phyloP scores from a whole-genome alignment of 2,113 vertebrate genomes.

The western clawed frog (Xenopus tropicalis) region DNA sequence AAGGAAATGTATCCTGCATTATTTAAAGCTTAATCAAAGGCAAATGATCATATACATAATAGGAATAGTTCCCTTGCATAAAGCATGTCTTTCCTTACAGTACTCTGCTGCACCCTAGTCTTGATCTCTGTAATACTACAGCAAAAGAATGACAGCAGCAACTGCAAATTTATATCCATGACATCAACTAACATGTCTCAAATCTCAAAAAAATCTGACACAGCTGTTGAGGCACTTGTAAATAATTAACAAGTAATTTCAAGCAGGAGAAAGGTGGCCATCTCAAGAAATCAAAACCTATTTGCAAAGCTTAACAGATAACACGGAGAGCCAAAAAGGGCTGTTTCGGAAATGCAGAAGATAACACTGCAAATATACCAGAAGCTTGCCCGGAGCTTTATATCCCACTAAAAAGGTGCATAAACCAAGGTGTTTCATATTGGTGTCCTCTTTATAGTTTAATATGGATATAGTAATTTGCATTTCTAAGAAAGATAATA shows the following conservation, averaged over 20 bases:
- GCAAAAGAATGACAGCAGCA: constrained; percentile 47
- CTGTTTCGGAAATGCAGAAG: constrained; percentile 43
- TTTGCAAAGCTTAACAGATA: constrained; percentile 46
- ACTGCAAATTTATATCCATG: constrained; percentile 46
- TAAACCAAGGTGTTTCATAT: constrained; percentile 39
- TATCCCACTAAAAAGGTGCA: constrained; percentile 39
- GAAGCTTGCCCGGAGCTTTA: constrained; percentile 40
- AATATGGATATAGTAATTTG: constrained; percentile 44
- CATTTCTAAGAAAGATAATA: constrained; percentile 40
- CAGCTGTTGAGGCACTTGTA: constrained; percentile 54
- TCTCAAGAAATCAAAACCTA: constrained; percentile 48
- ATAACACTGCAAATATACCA: constrained; percentile 39
- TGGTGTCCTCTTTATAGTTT: constrained; percentile 41
- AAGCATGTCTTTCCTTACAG: neutral
- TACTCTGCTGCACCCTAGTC: neutral
- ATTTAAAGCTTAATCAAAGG: no score
- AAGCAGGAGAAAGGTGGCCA: constrained; percentile 47
- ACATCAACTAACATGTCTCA: constrained; percentile 47
- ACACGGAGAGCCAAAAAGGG: constrained; percentile 37
- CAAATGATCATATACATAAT: neutral
- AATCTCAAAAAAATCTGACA: constrained; percentile 44
- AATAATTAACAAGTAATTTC: constrained; percentile 46
- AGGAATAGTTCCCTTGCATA: neutral
- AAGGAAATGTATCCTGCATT: no score
- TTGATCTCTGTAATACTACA: constrained; percentile 1